A percentile compares a stretch with the other conserved stretches of the same genome.
Conservation (phyloP, 2,888 invertebrate genomes). For the Harpalus rubripes region DNA sequence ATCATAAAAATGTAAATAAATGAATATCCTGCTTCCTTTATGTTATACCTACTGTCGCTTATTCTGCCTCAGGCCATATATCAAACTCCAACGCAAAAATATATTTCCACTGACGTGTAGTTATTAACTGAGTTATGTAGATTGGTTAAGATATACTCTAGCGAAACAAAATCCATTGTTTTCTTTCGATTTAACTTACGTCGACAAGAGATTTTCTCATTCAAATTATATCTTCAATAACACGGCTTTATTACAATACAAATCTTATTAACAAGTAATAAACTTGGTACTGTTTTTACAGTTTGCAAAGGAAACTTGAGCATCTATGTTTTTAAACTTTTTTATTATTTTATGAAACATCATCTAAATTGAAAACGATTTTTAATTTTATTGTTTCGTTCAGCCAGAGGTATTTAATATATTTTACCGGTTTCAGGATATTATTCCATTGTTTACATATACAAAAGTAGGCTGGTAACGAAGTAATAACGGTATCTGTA, state of each 20-base stretch:
- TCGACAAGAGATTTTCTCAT: background rate
- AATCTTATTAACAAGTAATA: background rate
- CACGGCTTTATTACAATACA: background rate
- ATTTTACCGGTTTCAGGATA: too few relatives aligned
- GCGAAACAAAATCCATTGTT: background rate
- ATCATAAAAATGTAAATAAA: slow-evolving; percentile 49
- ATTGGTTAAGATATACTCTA: slow-evolving; percentile 7
- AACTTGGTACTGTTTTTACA: background rate
- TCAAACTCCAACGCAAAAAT: slow-evolving; percentile 28
- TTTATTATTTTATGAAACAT: too few relatives aligned
- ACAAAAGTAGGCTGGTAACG: too few relatives aligned
- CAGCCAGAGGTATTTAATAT: too few relatives aligned
- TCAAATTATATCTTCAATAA: background rate
- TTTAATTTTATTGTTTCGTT: too few relatives aligned
- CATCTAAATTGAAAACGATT: too few relatives aligned
- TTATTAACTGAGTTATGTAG: slow-evolving; percentile 46
- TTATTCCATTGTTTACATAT: too few relatives aligned
- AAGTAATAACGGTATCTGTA: too few relatives aligned
- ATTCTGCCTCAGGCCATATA: slow-evolving; percentile 17
- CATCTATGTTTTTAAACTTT: too few relatives aligned
- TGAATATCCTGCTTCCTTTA: slow-evolving; percentile 46
- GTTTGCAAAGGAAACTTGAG: too few relatives aligned
- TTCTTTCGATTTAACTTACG: background rate
- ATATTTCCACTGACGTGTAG: slow-evolving; percentile 29
- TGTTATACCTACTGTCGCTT: slow-evolving; percentile 34